These are phyloP conservation scores for Drosophila mayri DNA, from an alignment of 1,140 invertebrate genomes.

Conservation along the genomic window DNA sequence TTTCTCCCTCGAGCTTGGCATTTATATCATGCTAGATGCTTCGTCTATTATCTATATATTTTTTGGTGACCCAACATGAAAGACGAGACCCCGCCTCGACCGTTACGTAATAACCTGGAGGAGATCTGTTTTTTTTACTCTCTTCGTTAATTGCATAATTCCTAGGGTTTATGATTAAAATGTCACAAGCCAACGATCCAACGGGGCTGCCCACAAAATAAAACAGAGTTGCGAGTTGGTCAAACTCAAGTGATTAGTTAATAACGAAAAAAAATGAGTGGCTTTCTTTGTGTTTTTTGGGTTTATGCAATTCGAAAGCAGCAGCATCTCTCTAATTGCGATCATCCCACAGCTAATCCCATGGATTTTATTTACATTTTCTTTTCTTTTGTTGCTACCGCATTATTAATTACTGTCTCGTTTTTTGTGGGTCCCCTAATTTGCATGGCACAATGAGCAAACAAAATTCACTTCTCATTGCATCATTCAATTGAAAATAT, in stretches of 20 bases:
- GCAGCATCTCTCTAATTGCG: conserved; percentile 38
- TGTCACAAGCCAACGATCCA: conserved; percentile 72
- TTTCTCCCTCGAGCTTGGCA: conserved; percentile 27
- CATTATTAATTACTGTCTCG: conserved; percentile 35
- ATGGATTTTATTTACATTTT: conserved; percentile 24
- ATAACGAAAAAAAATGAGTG: conserved; percentile 29
- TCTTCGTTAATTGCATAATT: conserved; percentile 72
- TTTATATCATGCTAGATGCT: conserved; percentile 73
- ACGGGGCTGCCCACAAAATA: conserved; percentile 40
- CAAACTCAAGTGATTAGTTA: conserved; percentile 66
- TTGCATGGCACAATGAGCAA: conserved; percentile 40
- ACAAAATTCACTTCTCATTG: conserved; percentile 42
- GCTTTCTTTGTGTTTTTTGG: conserved; percentile 38
- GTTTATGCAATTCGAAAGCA: conserved; percentile 41
- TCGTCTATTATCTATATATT: conserved; percentile 64
- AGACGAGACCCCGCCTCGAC: conserved; percentile 24
- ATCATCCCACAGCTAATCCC: conserved; percentile 43
- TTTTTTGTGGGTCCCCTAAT: conserved; percentile 26
- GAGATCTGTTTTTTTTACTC: conserved; percentile 45
- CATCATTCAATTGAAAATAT: conserved; percentile 37
- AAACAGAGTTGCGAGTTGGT: conserved; percentile 42
- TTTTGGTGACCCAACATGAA: conserved; percentile 59
- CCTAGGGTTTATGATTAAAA: conserved; percentile 64
- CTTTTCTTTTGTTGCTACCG: conserved; percentile 19
- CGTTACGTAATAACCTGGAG: conserved; percentile 66